A percentile compares a stretch with the other conserved stretches of the same genome.
phyloP scores from a whole-genome alignment of 92 coral and sea anemone species.

The Parazoanthus darwini region DNA sequence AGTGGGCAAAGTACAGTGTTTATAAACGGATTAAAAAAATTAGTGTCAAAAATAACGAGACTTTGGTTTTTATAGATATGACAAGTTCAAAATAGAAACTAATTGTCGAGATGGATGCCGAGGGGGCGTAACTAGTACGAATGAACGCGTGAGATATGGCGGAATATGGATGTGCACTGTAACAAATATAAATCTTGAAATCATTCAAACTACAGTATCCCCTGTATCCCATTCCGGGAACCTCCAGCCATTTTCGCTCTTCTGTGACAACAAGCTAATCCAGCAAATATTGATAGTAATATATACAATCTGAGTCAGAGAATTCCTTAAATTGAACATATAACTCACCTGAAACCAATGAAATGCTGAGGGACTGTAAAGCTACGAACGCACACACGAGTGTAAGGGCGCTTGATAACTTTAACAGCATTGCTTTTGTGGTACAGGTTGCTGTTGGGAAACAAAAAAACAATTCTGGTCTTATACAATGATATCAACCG shows the following conservation, averaged over 20 bases:
- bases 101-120: neutral
- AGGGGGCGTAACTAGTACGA: neutral
- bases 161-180: neutral
- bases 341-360: neutral
- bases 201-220: neutral
- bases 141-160: no score
- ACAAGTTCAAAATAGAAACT: no score
- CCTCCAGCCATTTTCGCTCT: neutral
- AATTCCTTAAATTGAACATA: neutral
- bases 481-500: neutral
- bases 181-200: no score
- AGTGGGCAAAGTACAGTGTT: neutral
- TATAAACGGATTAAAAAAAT: neutral
- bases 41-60: neutral
- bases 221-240: neutral
- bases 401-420: neutral
- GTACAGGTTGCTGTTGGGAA: neutral
- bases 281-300: neutral
- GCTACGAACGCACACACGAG: neutral
- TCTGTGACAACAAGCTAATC: neutral
- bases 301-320: no score
- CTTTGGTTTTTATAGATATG: neutral
- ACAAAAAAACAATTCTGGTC: neutral
- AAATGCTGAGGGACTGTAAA: neutral
- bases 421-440: neutral